phyloP scores from a whole-genome alignment of 2,888 invertebrate genomes.

The Clanis bilineata region DNA sequence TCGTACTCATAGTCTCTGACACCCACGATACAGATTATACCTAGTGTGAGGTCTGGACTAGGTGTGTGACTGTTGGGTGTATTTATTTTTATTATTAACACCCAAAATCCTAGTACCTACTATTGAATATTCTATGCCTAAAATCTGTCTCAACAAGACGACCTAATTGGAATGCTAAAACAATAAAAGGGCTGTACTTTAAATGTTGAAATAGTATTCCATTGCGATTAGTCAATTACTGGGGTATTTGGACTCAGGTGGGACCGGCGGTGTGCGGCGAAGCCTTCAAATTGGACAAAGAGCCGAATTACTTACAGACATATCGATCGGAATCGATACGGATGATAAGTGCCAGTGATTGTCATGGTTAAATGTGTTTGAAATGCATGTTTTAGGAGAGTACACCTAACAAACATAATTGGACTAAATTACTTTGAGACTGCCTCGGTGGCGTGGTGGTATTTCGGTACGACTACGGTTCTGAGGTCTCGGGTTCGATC shows the following conservation, averaged over 20 bases:
- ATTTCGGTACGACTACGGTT: too few relatives aligned
- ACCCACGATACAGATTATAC: too few relatives aligned
- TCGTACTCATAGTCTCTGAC: too few relatives aligned
- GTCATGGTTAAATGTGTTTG: neutral
- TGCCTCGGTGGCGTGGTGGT: too few relatives aligned
- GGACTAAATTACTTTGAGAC: too few relatives aligned
- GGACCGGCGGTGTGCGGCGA: constrained; percentile 31
- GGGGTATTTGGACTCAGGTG: constrained; percentile 36
- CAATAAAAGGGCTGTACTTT: neutral
- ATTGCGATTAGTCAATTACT: constrained; percentile 3
- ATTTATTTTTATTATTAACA: too few relatives aligned
- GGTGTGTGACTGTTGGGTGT: too few relatives aligned
- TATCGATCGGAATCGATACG: neutral
- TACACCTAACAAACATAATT: too few relatives aligned
- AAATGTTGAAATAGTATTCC: neutral
- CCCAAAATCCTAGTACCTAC: too few relatives aligned
- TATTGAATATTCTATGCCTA: neutral
- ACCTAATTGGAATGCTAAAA: neutral
- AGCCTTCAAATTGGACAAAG: constrained; percentile 45
- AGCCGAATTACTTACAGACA: constrained; percentile 17
- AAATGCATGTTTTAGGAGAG: too few relatives aligned
- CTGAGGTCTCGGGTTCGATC: too few relatives aligned
- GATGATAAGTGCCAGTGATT: neutral
- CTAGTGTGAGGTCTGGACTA: too few relatives aligned
- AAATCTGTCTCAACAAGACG: neutral